Base-by-base conservation (phyloP, 23 tunicate genomes). In the Trididemnum nubilum region DNA sequence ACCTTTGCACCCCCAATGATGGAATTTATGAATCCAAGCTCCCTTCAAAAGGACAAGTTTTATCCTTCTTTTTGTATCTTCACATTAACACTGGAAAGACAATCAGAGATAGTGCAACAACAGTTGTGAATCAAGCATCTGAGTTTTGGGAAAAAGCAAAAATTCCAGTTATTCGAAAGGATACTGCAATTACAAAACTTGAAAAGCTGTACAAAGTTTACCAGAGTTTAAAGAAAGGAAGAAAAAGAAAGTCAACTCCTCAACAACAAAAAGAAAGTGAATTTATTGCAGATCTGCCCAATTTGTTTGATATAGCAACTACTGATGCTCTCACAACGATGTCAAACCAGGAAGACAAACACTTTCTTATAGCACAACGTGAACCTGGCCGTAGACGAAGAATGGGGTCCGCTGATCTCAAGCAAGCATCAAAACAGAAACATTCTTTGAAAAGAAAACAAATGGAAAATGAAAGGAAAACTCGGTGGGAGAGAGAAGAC, bases 191-290 rank as follows among this genome's bases (percentile, higher is more conserved):
- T 61, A 61, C 69, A 61, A 61, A 61, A 61, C 24, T 22, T 25
- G 74, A 69, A 69, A 69, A 69, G 74, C 40, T 69, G 2, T 69
- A 69, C n/a, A 69, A 69, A 69, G n/a, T 69, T 33, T 69, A 69
- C 32, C 74, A 69, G 2, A 69, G n/a, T 69, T 69, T 32, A 69
- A 69, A 69, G 38, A 69, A 69, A 69, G 74, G 74, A 69, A 69
- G 26, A 69, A 34, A 69, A 31, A 69, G 74, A 33, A 69, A 37
- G 74, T 69, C 36, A 28, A 37, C 40, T n/a, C 74, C 37, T 12
- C 37, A 69, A 34, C 12, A 69, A 69, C 74, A 34, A 34, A 69
- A 69, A 69, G 74, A 69, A 69, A 33, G 40, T 32, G n/a, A 69
- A 28, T 69, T 69, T 69, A 34, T 25, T 32, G 40, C 22, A 32